Evolutionary conservation across 2,113 vertebrate species (phyloP).

Genomic region (Antechinus flavipes): DNA sequence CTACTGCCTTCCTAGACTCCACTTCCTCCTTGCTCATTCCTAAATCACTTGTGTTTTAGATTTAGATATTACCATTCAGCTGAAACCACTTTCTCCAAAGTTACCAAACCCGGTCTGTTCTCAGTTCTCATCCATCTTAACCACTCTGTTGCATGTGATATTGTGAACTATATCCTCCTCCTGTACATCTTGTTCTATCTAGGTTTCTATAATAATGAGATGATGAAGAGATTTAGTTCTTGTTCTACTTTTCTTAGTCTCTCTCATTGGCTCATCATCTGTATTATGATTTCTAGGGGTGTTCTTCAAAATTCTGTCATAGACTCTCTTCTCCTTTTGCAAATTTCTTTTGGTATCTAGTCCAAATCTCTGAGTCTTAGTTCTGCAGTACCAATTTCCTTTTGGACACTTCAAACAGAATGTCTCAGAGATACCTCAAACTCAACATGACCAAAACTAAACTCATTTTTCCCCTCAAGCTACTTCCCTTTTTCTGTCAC

Average conservation of each 20-base stretch:
- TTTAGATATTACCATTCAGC: too few relatives aligned
- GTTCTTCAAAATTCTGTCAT: not conserved
- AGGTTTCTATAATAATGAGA: too few relatives aligned
- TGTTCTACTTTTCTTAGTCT: not conserved
- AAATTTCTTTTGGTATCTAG: not conserved
- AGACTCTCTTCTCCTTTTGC: not conserved
- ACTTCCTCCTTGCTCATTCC: too few relatives aligned
- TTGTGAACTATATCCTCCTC: not conserved
- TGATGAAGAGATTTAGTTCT: not conserved
- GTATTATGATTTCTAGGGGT: not conserved
- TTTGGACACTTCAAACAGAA: not conserved
- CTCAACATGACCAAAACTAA: not conserved
- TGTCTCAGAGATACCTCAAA: not conserved
- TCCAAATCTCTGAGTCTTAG: not conserved
- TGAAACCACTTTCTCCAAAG: too few relatives aligned
- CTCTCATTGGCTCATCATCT: not conserved
- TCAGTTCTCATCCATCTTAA: not conserved
- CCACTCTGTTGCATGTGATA: not conserved
- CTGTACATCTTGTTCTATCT: not conserved
- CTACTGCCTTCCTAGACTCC: too few relatives aligned
- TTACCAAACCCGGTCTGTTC: not conserved
- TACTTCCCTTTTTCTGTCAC: not conserved
- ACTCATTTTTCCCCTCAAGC: not conserved
- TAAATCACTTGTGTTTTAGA: too few relatives aligned
- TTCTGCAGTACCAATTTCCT: not conserved